A percentile compares a stretch with the other conserved stretches of the same genome.
Conservation (phyloP, 2,888 invertebrate genomes). For the Oscheius sp. region DNA sequence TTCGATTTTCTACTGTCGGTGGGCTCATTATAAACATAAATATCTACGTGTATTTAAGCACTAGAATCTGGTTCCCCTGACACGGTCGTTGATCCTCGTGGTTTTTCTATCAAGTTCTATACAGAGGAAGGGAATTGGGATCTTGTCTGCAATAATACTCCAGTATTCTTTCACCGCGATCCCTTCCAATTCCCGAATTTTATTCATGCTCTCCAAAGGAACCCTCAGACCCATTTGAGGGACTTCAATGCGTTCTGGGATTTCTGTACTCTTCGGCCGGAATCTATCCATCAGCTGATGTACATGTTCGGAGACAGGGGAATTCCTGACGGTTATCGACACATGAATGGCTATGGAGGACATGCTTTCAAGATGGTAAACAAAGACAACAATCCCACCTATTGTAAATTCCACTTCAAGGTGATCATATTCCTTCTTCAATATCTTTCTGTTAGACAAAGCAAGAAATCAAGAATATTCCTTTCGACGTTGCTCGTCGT, state of each 20-base stretch:
- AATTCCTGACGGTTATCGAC: conserved; percentile 71
- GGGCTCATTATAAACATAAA: background rate
- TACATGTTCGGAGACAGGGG: conserved; percentile 71
- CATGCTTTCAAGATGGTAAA: conserved; percentile 70
- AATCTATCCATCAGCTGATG: conserved; percentile 70
- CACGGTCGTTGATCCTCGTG: conserved; percentile 74
- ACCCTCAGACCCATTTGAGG: conserved; percentile 83
- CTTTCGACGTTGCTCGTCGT: conserved; percentile 49
- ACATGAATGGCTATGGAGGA: conserved; percentile 68
- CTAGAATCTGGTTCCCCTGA: conserved; percentile 74
- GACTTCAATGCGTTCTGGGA: conserved; percentile 66
- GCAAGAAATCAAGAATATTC: conserved; percentile 67
- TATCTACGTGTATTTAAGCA: conserved; percentile 59
- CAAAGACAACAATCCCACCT: conserved; percentile 59
- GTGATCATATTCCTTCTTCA: conserved; percentile 32
- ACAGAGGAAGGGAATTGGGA: conserved; percentile 75
- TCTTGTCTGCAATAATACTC: conserved; percentile 74
- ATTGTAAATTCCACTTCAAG: conserved; percentile 69
- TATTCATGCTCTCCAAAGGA: conserved; percentile 89
- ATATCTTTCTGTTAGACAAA: conserved; percentile 50
- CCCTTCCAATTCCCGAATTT: conserved; percentile 84
- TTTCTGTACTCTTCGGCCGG: conserved; percentile 65
- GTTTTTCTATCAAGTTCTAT: conserved; percentile 75
- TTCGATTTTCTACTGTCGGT: conserved; percentile 74
- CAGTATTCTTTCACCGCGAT: conserved; percentile 75